Evolutionary conservation across 2,797 vertebrate species (phyloP), one percentile per base, ranked within the genome.

Genomic region (Epinephelus malabaricus): DNA sequence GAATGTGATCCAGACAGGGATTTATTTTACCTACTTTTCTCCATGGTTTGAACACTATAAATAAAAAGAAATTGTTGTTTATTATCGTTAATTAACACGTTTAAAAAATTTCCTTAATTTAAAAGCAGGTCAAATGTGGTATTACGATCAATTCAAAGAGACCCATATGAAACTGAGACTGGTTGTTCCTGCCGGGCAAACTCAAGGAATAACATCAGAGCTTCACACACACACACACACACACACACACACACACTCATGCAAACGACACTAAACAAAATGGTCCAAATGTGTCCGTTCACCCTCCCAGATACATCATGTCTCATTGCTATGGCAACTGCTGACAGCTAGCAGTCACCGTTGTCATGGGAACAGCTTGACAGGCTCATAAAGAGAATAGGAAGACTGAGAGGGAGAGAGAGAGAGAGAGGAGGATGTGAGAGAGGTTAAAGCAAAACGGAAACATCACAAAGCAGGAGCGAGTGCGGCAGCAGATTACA

Each of bases 281-380:
- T 38, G 60, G 59, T 83, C 70, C 76, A 85, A 83, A 82, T 77
- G 54, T 81, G 63, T 46, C 69, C n/a, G 49, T 86, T 84, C 80
- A 49, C 80, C 59, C 76, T 83, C 87, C 34, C 82, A 71, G 82
- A 86, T 88, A 89, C 71, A 92, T 92, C 81, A 87, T 84, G 83
- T 88, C 77, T 81, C 65, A 83, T 93, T 79, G 70, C 93, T 88
- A 95, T 94, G 91, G 93, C 91, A 96, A 96, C 95, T 90, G 86
- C 93, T 94, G 95, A 92, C 89, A 94, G 93, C 88, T 88, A 92
- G 88, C 92, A 90, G 88, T 94, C 92, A 92, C 90, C 65, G 95
- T 96, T 95, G 95, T 93, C 95, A 96, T 96, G 95, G 95, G 92
- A 95, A 96, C 95, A 93, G 87, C 86, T 94, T 92, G 93, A 94